A percentile compares a stretch with the other conserved stretches of the same genome.
Evolutionary conservation across 2,113 vertebrate species (phyloP).

Genomic region (Gobiocypris rarus): DNA sequence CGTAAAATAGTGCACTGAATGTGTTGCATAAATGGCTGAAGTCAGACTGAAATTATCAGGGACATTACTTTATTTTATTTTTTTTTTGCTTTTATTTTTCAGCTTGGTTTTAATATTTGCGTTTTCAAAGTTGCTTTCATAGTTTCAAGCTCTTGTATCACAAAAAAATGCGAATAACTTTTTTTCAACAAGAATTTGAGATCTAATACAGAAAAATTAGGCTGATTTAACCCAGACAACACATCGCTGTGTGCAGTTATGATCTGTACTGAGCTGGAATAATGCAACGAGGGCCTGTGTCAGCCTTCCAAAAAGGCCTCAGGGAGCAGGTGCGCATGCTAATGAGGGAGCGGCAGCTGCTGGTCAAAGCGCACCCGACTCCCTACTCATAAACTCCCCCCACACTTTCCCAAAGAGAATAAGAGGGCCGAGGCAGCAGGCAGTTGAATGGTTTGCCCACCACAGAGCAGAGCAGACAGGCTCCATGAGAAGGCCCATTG

Average conservation of each 20-base stretch:
- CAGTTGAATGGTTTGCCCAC: constrained; percentile 64
- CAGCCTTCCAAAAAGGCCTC: constrained; percentile 72
- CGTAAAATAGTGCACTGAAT: neutral
- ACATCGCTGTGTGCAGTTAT: constrained; percentile 1
- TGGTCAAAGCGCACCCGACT: constrained; percentile 57
- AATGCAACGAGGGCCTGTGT: constrained; percentile 73
- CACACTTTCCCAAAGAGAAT: constrained; percentile 61
- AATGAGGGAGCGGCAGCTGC: constrained; percentile 86
- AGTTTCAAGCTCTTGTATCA: neutral
- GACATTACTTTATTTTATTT: too few species aligned
- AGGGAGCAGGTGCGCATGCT: constrained; percentile 91
- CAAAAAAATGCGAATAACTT: neutral
- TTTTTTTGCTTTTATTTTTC: neutral
- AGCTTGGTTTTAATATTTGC: neutral
- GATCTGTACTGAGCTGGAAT: neutral
- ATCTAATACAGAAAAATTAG: neutral
- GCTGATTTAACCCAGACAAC: neutral
- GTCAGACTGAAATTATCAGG: neutral
- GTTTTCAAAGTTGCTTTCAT: neutral
- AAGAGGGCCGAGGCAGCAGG: constrained; percentile 61
- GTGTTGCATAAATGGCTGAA: neutral
- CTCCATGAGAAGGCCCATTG: constrained; percentile 81
- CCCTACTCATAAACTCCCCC: constrained; percentile 52
- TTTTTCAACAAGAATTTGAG: neutral
- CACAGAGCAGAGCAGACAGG: constrained; percentile 57